Percentiles rank a stretch among this genome's conserved stretches.
Conservation (phyloP, 2,797 vertebrate species). For the Catharus ustulatus region DNA sequence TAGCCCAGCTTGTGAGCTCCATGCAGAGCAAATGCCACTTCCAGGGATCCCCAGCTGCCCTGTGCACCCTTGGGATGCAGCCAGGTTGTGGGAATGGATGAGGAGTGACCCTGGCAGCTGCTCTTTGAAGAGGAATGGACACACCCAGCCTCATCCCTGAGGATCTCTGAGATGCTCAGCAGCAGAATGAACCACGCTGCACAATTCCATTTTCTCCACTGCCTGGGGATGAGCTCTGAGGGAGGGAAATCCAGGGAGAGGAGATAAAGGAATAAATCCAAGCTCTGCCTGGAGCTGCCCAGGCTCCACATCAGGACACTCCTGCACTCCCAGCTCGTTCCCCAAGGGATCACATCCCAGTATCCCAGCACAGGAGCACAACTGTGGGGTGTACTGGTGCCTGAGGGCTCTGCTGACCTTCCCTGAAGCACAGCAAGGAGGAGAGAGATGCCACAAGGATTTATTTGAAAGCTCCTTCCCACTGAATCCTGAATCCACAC, state of each 20-base stretch:
- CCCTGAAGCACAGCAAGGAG: background rate
- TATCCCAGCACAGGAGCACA: background rate
- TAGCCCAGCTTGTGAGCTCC: background rate
- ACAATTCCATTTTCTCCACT: background rate
- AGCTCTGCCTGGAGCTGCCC: background rate
- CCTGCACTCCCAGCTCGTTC: rapidly evolving
- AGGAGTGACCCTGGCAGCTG: background rate
- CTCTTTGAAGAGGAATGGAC: background rate
- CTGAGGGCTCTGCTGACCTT: background rate
- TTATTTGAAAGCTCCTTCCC: background rate
- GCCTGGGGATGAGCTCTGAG: background rate
- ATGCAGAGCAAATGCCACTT: background rate
- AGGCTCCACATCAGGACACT: background rate
- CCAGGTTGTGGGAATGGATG: background rate
- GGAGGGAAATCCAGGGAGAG: background rate
- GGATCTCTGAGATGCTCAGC: background rate
- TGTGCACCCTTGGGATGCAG: rapidly evolving
- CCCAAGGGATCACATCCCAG: background rate
- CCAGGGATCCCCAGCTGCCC: background rate
- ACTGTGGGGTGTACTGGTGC: background rate
- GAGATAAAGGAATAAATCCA: background rate
- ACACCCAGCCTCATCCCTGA: background rate
- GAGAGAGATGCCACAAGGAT: rapidly evolving
- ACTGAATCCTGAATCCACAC: background rate
- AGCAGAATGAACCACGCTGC: background rate